Percentiles rank a stretch among this genome's conserved stretches.
These are phyloP conservation scores for Laterallus jamaicensis DNA, from an alignment of 2,113 vertebrate species.

Conservation along the genomic window DNA sequence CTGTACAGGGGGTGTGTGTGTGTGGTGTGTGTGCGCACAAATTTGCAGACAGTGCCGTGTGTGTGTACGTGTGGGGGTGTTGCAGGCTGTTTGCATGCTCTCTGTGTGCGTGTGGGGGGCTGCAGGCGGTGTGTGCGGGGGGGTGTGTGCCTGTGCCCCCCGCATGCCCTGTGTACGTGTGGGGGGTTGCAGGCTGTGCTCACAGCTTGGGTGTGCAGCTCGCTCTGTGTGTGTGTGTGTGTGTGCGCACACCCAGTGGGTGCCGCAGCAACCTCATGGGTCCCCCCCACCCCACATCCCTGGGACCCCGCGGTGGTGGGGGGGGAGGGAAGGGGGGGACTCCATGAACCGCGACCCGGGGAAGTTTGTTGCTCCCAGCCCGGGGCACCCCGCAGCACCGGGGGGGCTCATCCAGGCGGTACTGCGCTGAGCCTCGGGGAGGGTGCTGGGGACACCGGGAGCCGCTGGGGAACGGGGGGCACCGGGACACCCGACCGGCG, in stretches of 20 bases:
- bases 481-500: background rate
- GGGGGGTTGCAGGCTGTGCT: background rate
- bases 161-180: background rate
- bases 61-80: constrained; percentile 31
- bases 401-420: background rate
- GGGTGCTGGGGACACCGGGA: background rate
- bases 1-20: background rate
- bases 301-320: background rate
- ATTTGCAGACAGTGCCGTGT: background rate
- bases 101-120: background rate
- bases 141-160: background rate
- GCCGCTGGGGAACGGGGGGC: background rate
- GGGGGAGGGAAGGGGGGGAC: background rate
- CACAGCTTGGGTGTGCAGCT: background rate
- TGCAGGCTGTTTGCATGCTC: constrained; percentile 16
- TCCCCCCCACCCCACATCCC: background rate
- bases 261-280: background rate
- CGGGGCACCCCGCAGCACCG: background rate
- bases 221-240: background rate
- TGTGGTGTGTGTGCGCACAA: background rate
- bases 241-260: background rate
- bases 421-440: background rate
- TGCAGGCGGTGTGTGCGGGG: background rate
- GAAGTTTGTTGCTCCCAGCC: background rate
- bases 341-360: background rate